Percentiles rank a stretch among this genome's conserved stretches.
phyloP scores from a whole-genome alignment of 2,888 invertebrate genomes.

The Galerucella pusilla region DNA sequence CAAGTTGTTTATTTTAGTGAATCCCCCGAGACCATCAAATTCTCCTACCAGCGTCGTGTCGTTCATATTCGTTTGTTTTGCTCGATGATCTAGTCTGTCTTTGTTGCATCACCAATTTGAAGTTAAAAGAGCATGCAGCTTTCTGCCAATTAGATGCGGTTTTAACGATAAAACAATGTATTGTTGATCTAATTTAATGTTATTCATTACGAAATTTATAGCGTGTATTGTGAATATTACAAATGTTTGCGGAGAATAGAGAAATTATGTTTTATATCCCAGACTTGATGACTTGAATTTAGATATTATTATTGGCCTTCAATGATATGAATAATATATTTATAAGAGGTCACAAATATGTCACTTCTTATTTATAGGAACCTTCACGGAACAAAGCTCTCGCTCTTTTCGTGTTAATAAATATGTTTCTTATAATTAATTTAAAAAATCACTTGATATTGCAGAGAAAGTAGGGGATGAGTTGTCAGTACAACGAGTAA shows the following conservation, averaged over 20 bases:
- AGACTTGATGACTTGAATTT: not conserved
- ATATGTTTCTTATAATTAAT: too few species aligned
- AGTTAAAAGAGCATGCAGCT: not conserved
- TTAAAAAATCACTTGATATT: too few species aligned
- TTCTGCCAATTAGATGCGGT: not conserved
- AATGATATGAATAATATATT: too few species aligned
- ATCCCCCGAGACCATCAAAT: not conserved
- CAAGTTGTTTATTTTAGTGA: conserved; percentile 2
- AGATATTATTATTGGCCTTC: not conserved
- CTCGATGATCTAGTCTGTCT: not conserved
- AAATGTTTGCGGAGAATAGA: not conserved
- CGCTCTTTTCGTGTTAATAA: too few species aligned
- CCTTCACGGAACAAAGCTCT: too few species aligned
- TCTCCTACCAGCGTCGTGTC: not conserved
- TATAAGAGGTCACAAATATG: too few species aligned
- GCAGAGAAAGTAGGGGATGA: too few species aligned
- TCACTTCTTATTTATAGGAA: too few species aligned
- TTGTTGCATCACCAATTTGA: not conserved
- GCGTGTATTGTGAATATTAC: not conserved
- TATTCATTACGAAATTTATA: not conserved
- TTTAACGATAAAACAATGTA: not conserved
- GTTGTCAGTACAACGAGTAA: too few species aligned
- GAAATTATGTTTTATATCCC: not conserved
- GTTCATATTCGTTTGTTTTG: not conserved
- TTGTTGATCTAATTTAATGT: not conserved